Conservation (phyloP, 1,140 invertebrate genomes). For the Platyscapa corneri region DNA sequence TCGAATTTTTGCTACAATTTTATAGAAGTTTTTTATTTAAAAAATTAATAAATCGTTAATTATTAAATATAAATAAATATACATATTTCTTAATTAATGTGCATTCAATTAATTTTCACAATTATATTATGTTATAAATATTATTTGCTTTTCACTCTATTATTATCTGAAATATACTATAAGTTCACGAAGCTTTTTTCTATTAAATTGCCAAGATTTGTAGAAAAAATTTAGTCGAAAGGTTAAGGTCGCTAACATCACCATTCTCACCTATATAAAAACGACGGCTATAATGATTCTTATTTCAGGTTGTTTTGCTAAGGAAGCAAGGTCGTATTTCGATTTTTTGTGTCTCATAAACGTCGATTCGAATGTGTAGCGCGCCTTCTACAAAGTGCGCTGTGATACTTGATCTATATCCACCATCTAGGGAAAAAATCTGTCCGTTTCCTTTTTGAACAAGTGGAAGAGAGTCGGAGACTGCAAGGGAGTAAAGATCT, state of each 20-base stretch:
- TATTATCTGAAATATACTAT: too few species aligned
- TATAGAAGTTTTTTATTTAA: too few species aligned
- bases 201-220: too few species aligned
- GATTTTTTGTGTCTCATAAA: conserved; percentile 33
- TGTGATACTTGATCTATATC: conserved; percentile 56
- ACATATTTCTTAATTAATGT: too few species aligned
- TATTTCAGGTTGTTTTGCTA: background rate
- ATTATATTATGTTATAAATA: too few species aligned
- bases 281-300: background rate
- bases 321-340: background rate
- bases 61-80: too few species aligned
- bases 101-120: too few species aligned
- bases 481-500: background rate
- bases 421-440: conserved; percentile 57
- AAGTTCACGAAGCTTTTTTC: too few species aligned
- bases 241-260: background rate
- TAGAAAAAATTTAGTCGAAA: background rate
- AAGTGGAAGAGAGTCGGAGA: background rate
- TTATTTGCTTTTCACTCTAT: too few species aligned
- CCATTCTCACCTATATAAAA: background rate
- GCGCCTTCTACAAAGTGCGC: conserved; percentile 56
- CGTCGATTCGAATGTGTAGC: conserved; percentile 51
- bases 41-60: too few species aligned
- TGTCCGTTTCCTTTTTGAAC: conserved; percentile 15
- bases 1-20: too few species aligned